These are phyloP conservation scores for Diplodus sargus DNA, from an alignment of 2,797 vertebrate genomes.

Conservation along the genomic window DNA sequence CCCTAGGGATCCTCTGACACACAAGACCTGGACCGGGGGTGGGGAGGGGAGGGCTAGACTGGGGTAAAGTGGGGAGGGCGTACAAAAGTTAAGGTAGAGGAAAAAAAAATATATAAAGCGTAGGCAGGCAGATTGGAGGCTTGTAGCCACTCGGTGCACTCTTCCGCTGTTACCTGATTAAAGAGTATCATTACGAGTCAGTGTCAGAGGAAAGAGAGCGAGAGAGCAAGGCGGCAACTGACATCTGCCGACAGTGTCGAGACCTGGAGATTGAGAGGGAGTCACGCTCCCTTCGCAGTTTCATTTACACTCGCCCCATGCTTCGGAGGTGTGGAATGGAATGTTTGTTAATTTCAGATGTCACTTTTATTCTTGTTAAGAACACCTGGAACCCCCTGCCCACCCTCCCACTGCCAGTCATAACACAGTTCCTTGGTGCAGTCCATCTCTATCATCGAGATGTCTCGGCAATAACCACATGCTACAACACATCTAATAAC, in stretches of 20 bases:
- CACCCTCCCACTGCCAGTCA: constrained; percentile 35
- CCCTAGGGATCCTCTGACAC: constrained; percentile 87
- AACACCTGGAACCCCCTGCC: constrained; percentile 69
- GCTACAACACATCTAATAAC: constrained; percentile 57
- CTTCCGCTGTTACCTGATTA: constrained; percentile 53
- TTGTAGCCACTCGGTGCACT: constrained; percentile 7
- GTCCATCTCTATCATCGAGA: constrained; percentile 45
- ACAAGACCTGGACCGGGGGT: constrained; percentile 70
- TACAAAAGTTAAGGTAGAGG: constrained; percentile 59
- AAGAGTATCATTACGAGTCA: constrained; percentile 35
- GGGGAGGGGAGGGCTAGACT: constrained; percentile 38
- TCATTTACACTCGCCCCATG: constrained; percentile 76
- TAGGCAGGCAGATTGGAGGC: constrained; percentile 14
- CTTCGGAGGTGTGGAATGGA: constrained; percentile 71
- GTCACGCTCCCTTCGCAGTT: constrained; percentile 62
- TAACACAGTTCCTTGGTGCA: constrained; percentile 36
- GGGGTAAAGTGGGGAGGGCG: constrained; percentile 54
- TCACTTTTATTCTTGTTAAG: constrained; percentile 69
- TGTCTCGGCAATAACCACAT: constrained; percentile 32
- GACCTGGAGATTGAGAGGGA: constrained; percentile 67
- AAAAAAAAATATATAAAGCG: constrained; percentile 8
- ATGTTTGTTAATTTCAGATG: constrained; percentile 75
- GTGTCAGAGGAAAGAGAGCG: constrained; percentile 25
- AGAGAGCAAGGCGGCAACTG: constrained; percentile 52
- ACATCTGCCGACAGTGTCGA: constrained; percentile 74